Conservation (phyloP, 1,140 invertebrate species). For the Tenebrio molitor region DNA sequence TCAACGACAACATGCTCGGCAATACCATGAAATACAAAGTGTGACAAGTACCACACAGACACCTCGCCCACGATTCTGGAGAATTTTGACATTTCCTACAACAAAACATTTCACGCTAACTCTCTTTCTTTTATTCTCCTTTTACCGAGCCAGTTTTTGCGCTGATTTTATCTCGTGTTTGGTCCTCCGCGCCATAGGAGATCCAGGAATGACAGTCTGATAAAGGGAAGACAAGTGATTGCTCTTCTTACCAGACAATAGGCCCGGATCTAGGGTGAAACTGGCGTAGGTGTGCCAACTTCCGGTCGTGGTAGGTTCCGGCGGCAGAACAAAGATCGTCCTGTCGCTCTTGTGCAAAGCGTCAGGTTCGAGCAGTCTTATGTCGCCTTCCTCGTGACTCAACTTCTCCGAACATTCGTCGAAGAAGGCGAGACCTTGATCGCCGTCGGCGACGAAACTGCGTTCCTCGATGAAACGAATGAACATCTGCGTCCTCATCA, state of each 20-base stretch:
- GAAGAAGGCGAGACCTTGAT: slow-evolving; percentile 95
- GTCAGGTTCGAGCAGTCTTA: slow-evolving; percentile 66
- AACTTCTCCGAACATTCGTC: slow-evolving; percentile 95
- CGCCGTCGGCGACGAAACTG: slow-evolving; percentile 97
- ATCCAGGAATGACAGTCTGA: slow-evolving; percentile 77
- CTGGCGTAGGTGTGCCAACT: slow-evolving; percentile 69
- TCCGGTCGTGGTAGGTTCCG: slow-evolving; percentile 75
- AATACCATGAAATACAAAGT: slow-evolving; percentile 98
- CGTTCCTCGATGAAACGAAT: slow-evolving; percentile 98
- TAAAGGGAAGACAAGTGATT: slow-evolving; percentile 66
- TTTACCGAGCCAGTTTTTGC: slow-evolving; percentile 83
- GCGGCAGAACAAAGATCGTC: slow-evolving; percentile 97
- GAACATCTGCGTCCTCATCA: slow-evolving; percentile 97
- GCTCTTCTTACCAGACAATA: slow-evolving; percentile 66
- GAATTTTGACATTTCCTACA: slow-evolving; percentile 62
- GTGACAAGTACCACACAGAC: slow-evolving; percentile 87
- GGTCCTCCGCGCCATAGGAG: slow-evolving; percentile 91
- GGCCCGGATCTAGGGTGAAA: slow-evolving; percentile 69
- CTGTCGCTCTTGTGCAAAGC: slow-evolving; percentile 77
- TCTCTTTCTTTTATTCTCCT: too few species aligned
- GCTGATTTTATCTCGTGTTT: slow-evolving; percentile 95
- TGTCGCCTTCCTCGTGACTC: slow-evolving; percentile 70
- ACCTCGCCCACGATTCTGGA: slow-evolving; percentile 93
- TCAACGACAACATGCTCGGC: slow-evolving; percentile 79
- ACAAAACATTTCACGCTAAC: too few species aligned